phyloP scores from a whole-genome alignment of 2,888 invertebrate species.

The Philonicus albiceps region DNA sequence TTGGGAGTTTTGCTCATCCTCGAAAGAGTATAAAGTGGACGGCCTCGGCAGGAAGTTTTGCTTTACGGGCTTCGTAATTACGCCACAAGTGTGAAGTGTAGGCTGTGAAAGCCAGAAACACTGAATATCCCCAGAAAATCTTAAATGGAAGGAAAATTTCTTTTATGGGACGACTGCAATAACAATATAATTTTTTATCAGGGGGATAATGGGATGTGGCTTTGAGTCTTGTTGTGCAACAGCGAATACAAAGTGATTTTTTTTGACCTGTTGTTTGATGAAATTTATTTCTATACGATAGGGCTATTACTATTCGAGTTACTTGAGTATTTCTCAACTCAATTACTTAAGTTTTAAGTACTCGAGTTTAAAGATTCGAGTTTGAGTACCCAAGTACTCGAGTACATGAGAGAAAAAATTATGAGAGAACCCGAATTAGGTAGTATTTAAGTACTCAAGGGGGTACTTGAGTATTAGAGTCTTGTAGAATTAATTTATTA shows the following conservation, averaged over 20 bases:
- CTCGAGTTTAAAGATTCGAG: too few relatives aligned
- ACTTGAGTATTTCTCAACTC: too few relatives aligned
- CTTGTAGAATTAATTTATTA: too few relatives aligned
- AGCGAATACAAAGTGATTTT: neutral
- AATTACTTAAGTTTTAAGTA: too few relatives aligned
- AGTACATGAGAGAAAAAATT: too few relatives aligned
- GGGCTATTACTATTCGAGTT: too few relatives aligned
- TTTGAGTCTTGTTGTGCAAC: neutral
- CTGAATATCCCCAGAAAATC: neutral
- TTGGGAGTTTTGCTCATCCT: neutral
- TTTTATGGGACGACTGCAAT: neutral
- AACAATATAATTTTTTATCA: neutral
- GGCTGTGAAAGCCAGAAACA: neutral
- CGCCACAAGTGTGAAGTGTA: neutral
- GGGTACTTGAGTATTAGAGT: too few relatives aligned
- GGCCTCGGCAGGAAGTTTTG: neutral
- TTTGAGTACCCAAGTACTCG: too few relatives aligned
- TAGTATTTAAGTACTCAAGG: too few relatives aligned
- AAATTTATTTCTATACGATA: too few relatives aligned
- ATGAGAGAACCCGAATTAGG: too few relatives aligned
- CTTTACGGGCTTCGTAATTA: neutral
- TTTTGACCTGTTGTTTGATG: neutral
- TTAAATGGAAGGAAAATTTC: neutral
- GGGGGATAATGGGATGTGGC: neutral
- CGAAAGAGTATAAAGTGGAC: neutral